Percentiles rank a stretch among this genome's conserved stretches.
These are phyloP conservation scores for Thaumatotibia leucotreta DNA, from an alignment of 1,140 invertebrate genomes.

Conservation along the genomic window DNA sequence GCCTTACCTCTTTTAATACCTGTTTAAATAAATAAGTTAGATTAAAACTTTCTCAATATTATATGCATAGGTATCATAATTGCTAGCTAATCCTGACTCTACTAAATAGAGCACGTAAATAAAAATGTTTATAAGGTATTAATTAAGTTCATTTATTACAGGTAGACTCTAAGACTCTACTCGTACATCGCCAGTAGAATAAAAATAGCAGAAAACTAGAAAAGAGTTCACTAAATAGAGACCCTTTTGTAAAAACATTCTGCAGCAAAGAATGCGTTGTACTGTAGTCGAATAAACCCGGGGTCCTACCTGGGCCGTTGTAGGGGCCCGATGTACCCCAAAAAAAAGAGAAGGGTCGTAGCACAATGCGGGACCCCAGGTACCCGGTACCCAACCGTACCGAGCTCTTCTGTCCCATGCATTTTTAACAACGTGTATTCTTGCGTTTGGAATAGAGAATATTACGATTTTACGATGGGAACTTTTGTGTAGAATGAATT, in stretches of 20 bases:
- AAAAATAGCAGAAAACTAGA: neutral
- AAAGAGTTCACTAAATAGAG: neutral
- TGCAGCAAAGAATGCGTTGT: slow-evolving; percentile 37
- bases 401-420: slow-evolving; percentile 3
- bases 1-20: no score
- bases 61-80: no score
- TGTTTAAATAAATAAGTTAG: no score
- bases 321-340: slow-evolving; percentile 52
- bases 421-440: neutral
- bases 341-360: slow-evolving; percentile 70
- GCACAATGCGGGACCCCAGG: slow-evolving; percentile 54
- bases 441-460: neutral
- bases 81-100: no score
- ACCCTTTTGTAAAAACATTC: slow-evolving; percentile 8
- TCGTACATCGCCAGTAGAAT: neutral
- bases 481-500: slow-evolving; percentile 14
- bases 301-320: slow-evolving; percentile 55
- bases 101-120: neutral
- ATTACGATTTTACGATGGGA: neutral
- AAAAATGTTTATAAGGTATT: neutral
- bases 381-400: slow-evolving; percentile 36
- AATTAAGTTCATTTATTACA: neutral
- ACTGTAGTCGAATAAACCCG: slow-evolving; percentile 30
- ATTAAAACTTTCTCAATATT: no score
- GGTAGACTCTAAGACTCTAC: no score